phyloP scores from a whole-genome alignment of 2,888 invertebrate species.

The Apotomis turbidana region DNA sequence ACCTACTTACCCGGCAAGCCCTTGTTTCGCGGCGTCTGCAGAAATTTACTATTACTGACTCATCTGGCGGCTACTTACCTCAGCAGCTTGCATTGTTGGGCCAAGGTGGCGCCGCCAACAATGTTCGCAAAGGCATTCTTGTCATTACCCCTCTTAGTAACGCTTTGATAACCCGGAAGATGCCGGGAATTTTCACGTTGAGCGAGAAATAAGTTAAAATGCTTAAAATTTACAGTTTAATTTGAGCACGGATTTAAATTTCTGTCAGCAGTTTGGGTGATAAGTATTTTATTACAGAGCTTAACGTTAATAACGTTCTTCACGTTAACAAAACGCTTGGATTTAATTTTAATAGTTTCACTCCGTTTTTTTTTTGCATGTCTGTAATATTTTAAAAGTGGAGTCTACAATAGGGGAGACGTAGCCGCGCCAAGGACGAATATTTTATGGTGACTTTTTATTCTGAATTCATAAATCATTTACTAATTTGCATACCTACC shows the following conservation, averaged over 20 bases:
- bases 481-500: too few relatives aligned
- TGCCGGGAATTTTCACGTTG: conserved; percentile 54
- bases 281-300: not conserved
- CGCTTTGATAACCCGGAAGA: conserved; percentile 78
- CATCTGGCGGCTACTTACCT: conserved; percentile 55
- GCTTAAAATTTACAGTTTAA: conserved; percentile 14
- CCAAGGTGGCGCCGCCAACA: conserved; percentile 63
- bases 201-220: conserved; percentile 31
- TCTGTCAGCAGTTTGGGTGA: conserved; percentile 42
- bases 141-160: conserved; percentile 53
- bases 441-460: too few relatives aligned
- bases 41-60: too few relatives aligned
- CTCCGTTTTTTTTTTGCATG: too few relatives aligned
- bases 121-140: conserved; percentile 77
- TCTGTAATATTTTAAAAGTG: too few relatives aligned
- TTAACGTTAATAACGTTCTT: not conserved
- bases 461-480: too few relatives aligned
- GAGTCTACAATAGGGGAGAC: too few relatives aligned
- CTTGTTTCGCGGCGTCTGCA: too few relatives aligned
- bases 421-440: too few relatives aligned
- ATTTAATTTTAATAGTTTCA: too few relatives aligned
- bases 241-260: conserved; percentile 21
- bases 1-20: too few relatives aligned
- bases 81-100: conserved; percentile 51
- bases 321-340: too few relatives aligned